Conservation (phyloP, 1,140 invertebrate species). For the Drosophila parvula region DNA sequence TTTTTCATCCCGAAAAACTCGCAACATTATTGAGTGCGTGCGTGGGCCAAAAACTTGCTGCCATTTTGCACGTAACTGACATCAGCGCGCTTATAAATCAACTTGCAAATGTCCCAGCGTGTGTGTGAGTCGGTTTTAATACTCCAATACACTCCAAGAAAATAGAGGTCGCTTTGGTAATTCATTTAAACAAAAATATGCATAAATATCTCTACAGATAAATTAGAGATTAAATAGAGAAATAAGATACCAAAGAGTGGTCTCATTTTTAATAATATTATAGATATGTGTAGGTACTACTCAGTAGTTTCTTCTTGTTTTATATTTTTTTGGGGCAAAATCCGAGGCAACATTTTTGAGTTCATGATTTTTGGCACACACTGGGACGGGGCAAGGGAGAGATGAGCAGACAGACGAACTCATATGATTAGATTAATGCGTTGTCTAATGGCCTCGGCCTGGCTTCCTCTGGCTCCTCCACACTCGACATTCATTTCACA, state of each 20-base stretch:
- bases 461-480: neutral
- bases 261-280: no score
- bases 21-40: slow-evolving; percentile 74
- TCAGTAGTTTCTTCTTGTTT: no score
- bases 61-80: slow-evolving; percentile 77
- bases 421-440: slow-evolving; percentile 81
- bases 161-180: neutral
- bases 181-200: neutral
- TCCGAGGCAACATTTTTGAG: slow-evolving; percentile 57
- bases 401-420: slow-evolving; percentile 42
- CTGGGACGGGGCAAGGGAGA: neutral
- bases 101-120: slow-evolving; percentile 67
- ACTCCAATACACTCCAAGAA: neutral
- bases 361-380: slow-evolving; percentile 65
- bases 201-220: neutral
- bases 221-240: no score
- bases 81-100: slow-evolving; percentile 80
- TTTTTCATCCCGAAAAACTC: slow-evolving; percentile 18
- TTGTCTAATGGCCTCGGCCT: slow-evolving; percentile 66
- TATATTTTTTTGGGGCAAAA: neutral
- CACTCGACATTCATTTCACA: slow-evolving; percentile 16
- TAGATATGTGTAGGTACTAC: no score
- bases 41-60: slow-evolving; percentile 55
- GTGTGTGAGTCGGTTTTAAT: neutral
- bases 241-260: no score